Evolutionary conservation across 2,888 invertebrate genomes (phyloP), one percentile per base, ranked within the genome.

Genomic region (Drosophila kanekoi): DNA sequence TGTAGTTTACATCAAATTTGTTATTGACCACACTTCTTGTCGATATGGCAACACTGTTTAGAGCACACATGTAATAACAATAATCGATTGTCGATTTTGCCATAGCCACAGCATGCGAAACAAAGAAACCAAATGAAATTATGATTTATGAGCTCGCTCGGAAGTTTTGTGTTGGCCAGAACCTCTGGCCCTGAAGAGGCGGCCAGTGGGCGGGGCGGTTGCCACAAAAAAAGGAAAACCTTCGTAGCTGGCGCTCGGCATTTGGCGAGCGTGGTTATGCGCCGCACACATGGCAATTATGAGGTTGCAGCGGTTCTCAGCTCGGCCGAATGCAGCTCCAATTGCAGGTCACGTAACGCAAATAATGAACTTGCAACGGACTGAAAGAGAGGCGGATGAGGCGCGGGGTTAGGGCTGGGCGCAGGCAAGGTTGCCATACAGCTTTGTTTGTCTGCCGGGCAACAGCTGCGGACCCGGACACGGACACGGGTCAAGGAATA

Each of bases 321-420:
- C 49, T 32, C 49, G 16, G 18, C 18, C 18, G 28, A 33, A 45
- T 40, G 62, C 51, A 45, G 51, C 48, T 81, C 70, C 70, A 62
- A 69, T 64, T 84, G 77, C 85, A 65, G 85, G 81, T 82, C 81
- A 82, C 81, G 81, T 82, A 82, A 70, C 66, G 79, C 79, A 84
- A 82, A 84, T 82, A 82, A 84, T 82, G 85, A 82, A 82, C 75
- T 66, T 67, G 71, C 75, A 43, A 44, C 75, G 56, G 56, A 38
- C 43, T 28, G 33, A 20, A 51, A 4, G 35, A 33, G n/a, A 40
- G 48, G 5, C 23, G 23, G 5, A 23, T 23, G 23, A 23, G 23
- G 23, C 23, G 23, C 18, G 18, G 18, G 18, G 18, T 3, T 18
- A 18, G 3, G 18, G 18, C 18, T 18, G 18, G 18, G 3, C 18